A percentile compares a stretch with the other conserved stretches of the same genome.
phyloP scores from a whole-genome alignment of 2,888 invertebrate genomes.

The Argynnis bischoffii region DNA sequence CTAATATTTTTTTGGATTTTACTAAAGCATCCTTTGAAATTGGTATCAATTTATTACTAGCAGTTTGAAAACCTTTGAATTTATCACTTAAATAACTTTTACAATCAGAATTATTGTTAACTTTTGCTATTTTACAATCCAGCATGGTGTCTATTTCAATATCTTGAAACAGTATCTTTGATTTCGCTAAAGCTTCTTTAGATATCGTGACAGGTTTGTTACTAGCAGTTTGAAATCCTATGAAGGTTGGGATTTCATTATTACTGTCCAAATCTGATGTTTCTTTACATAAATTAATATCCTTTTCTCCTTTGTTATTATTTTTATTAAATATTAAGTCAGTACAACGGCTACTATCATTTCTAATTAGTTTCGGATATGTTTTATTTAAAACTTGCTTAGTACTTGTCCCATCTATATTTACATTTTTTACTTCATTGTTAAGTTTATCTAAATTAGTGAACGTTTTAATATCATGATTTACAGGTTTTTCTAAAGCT shows the following conservation, averaged over 20 bases:
- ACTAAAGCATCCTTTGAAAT: constrained; percentile 48
- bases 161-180: constrained; percentile 53
- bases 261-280: neutral
- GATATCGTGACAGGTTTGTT: constrained; percentile 46
- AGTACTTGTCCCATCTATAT: neutral
- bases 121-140: constrained; percentile 4
- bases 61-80: constrained; percentile 46
- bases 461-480: constrained; percentile 42
- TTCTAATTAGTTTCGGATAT: neutral
- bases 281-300: neutral
- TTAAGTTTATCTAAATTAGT: neutral
- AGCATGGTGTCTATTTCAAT: constrained; percentile 36
- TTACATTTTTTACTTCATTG: neutral
- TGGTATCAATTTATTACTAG: constrained; percentile 49
- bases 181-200: constrained; percentile 50
- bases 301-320: neutral
- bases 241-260: constrained; percentile 26
- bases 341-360: neutral
- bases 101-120: constrained; percentile 1
- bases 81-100: constrained; percentile 8
- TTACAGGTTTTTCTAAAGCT: constrained; percentile 51
- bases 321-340: neutral
- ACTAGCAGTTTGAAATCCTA: constrained; percentile 59
- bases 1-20: constrained; percentile 50
- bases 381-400: neutral